Base-by-base conservation (phyloP, 2,797 vertebrate genomes). In the Sebastiscus albofasciatus region DNA sequence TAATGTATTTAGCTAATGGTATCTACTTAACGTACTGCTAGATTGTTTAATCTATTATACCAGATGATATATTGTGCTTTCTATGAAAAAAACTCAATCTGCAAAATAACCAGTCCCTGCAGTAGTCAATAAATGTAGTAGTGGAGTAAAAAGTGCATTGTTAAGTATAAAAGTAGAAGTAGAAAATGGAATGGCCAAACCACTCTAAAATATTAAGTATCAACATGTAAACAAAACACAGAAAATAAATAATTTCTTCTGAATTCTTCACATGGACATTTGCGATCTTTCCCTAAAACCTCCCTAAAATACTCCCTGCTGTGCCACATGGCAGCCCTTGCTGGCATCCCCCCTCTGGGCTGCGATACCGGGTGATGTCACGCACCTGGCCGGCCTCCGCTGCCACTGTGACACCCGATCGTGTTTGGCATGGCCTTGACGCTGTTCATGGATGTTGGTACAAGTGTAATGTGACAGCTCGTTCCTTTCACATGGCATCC, bases 381-480 rank as follows among this genome's bases (percentile, higher is more conserved):
- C 49, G 14, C 81, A 90, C 72, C 84, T 79, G 88, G 80, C 75
- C 66, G 70, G 86, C 84, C 84, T 84, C 87, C 34, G 77, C 90
- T 83, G 84, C 87, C 75, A 64, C 59, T 33, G 81, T 82, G 94
- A 94, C 92, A 96, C 93, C 91, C 39, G 94, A 96, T 95, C 92
- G 1, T 60, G 78, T 91, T 91, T 93, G 94, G 93, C 92, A 84
- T 85, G 84, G 90, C 88, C 88, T 74, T 46, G 85, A 78, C 67
- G 77, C 90, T 93, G 91, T 94, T 92, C 91, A 87, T 93, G 90
- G 93, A 94, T 95, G 94, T 94, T 92, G 89, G 90, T 94, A 95
- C 94, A 95, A 94, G 94, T 95, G 95, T 95, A 94, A 94, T 91
- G 93, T 93, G 94, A 95, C 94, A 95, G 92, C 93, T 92, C 78